A percentile compares a stretch with the other conserved stretches of the same genome.
These are phyloP conservation scores for Molorchus minor DNA, from an alignment of 2,888 invertebrate genomes.

Conservation along the genomic window DNA sequence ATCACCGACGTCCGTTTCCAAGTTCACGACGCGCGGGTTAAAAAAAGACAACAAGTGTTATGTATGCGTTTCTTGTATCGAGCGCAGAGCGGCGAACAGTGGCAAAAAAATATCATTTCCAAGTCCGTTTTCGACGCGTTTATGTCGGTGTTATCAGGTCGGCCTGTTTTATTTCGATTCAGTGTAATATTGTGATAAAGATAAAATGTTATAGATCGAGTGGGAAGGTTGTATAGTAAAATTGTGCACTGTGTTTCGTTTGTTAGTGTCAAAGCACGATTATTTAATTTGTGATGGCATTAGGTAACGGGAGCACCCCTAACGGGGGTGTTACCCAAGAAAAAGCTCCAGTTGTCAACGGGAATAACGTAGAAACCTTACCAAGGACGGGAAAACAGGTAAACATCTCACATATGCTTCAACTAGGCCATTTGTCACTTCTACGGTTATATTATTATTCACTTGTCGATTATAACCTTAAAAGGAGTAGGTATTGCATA, in stretches of 20 bases:
- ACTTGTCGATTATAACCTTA: slow-evolving; percentile 34
- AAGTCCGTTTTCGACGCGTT: slow-evolving; percentile 44
- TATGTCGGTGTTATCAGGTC: slow-evolving; percentile 41
- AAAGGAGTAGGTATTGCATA: slow-evolving; percentile 40
- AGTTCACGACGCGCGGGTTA: slow-evolving; percentile 8
- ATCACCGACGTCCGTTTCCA: slow-evolving; percentile 26
- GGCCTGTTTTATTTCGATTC: slow-evolving; percentile 30
- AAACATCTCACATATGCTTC: slow-evolving; percentile 35
- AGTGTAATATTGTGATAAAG: slow-evolving; percentile 36
- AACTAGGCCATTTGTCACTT: too few relatives aligned
- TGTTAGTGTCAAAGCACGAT: slow-evolving; percentile 29
- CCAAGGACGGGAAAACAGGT: slow-evolving; percentile 69
- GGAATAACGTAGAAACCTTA: slow-evolving; percentile 69
- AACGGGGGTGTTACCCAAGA: slow-evolving; percentile 62
- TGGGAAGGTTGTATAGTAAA: slow-evolving; percentile 30
- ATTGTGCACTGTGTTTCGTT: slow-evolving; percentile 40
- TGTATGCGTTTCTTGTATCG: slow-evolving; percentile 26
- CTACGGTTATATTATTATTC: too few relatives aligned
- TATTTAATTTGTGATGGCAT: slow-evolving; percentile 54
- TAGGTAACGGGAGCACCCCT: slow-evolving; percentile 61
- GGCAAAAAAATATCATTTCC: slow-evolving; percentile 47
- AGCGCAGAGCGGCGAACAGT: slow-evolving; percentile 37
- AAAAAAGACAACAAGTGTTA: slow-evolving; percentile 26
- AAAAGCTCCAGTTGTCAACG: slow-evolving; percentile 69
- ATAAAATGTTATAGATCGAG: slow-evolving; percentile 38